Evolutionary conservation across 2,888 invertebrate genomes (phyloP).

Genomic region (Aproaerema taeniolella): DNA sequence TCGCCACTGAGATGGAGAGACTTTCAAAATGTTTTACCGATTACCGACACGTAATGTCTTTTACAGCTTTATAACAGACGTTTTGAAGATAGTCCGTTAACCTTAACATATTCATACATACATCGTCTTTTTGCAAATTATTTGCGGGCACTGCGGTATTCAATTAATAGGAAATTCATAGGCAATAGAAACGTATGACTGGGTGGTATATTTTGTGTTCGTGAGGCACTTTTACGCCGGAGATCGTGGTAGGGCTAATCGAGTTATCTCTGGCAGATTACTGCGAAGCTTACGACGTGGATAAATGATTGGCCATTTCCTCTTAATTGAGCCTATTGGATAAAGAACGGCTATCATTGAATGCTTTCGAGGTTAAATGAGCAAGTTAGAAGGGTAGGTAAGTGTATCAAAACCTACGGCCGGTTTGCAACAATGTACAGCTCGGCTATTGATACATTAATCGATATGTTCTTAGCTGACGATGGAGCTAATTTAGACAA

Average conservation of each 20-base stretch:
- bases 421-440: not conserved
- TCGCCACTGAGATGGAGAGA: constrained; percentile 16
- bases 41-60: constrained; percentile 14
- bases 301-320: constrained; percentile 44
- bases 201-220: too few relatives aligned
- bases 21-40: constrained; percentile 20
- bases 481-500: too few relatives aligned
- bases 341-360: constrained; percentile 13
- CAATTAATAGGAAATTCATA: constrained; percentile 4
- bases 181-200: too few relatives aligned
- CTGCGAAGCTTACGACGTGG: constrained; percentile 28
- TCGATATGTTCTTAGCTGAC: too few relatives aligned
- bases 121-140: constrained; percentile 1
- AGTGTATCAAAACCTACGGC: not conserved
- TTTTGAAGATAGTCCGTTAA: constrained; percentile 3
- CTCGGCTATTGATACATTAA: not conserved
- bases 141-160: constrained; percentile 6
- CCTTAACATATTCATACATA: constrained; percentile 6
- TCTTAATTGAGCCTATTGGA: constrained; percentile 33
- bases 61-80: constrained; percentile 1
- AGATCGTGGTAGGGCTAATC: constrained; percentile 40
- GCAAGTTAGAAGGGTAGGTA: not conserved
- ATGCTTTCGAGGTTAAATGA: constrained; percentile 10
- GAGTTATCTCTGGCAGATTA: constrained; percentile 41
- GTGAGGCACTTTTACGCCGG: too few relatives aligned